Evolutionary conservation across 23 tunicate genomes (phyloP).

Genomic region (Halocynthia roretzi): DNA sequence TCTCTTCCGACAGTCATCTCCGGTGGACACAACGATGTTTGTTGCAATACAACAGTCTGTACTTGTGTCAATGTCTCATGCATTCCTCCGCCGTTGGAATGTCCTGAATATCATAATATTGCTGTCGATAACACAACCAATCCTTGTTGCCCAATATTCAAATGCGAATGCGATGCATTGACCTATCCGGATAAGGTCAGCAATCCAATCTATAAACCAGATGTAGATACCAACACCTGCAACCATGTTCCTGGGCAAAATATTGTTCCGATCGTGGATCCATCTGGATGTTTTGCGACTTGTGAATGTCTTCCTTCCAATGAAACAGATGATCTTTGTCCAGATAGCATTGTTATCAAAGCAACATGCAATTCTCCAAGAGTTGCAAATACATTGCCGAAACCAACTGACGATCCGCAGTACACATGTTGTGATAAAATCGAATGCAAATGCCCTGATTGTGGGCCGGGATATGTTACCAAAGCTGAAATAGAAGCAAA

Average conservation of each 20-base stretch:
- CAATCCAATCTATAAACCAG: conserved; percentile 12
- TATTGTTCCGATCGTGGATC: conserved; percentile 17
- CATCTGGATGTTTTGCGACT: conserved; percentile 29
- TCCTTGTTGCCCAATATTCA: conserved; percentile 37
- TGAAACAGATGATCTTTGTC: conserved; percentile 22
- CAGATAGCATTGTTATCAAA: conserved; percentile 13
- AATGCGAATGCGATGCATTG: conserved; percentile 32
- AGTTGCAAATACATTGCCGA: neutral
- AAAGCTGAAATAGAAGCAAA: conserved; percentile 9
- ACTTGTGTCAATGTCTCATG: conserved; percentile 27
- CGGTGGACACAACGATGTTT: conserved; percentile 27
- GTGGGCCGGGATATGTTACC: conserved; percentile 23
- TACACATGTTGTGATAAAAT: conserved; percentile 41
- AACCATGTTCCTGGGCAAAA: conserved; percentile 27
- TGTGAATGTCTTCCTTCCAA: conserved; percentile 33
- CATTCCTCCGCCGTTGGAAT: conserved; percentile 5
- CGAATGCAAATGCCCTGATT: conserved; percentile 24
- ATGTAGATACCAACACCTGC: conserved; percentile 3
- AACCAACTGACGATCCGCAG: conserved; percentile 19
- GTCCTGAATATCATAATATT: conserved; percentile 26
- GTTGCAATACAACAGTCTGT: conserved; percentile 30
- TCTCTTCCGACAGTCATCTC: neutral
- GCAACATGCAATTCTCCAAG: conserved; percentile 13
- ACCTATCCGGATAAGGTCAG: conserved; percentile 5
- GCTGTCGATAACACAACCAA: conserved; percentile 13